A percentile compares a stretch with the other conserved stretches of the same genome.
Evolutionary conservation across 2,888 invertebrate species (phyloP).

Genomic region (Drosophila kambysellisi): DNA sequence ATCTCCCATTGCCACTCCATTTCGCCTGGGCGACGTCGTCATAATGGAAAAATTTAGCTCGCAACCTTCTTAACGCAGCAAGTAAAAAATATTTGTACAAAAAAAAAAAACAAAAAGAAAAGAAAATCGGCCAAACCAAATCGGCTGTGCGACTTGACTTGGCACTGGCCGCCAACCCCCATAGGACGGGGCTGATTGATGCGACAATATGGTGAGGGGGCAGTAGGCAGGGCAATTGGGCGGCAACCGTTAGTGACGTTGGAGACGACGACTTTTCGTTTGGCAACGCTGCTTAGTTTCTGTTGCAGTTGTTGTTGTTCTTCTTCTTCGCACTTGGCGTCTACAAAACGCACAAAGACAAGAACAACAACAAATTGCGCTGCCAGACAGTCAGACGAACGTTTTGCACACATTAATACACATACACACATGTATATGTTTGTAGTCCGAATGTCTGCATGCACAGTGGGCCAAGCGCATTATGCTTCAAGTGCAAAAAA

Average conservation of each 20-base stretch:
- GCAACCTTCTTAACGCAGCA: conserved; percentile 26
- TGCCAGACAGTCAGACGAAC: conserved; percentile 73
- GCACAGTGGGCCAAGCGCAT: conserved; percentile 69
- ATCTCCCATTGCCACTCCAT: background rate
- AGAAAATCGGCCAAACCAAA: conserved; percentile 14
- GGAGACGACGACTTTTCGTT: conserved; percentile 60
- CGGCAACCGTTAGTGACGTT: conserved; percentile 63
- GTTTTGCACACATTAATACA: conserved; percentile 42
- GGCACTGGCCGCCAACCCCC: conserved; percentile 32
- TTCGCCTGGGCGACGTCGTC: conserved; percentile 11
- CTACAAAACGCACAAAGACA: conserved; percentile 28
- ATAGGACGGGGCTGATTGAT: conserved; percentile 57
- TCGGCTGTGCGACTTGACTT: conserved; percentile 10
- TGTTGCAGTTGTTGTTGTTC: conserved; percentile 41
- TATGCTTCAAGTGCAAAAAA: conserved; percentile 65
- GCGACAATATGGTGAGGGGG: conserved; percentile 26
- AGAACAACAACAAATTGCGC: conserved; percentile 48
- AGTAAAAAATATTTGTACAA: conserved; percentile 65
- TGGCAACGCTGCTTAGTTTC: conserved; percentile 56
- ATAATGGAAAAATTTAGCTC: conserved; percentile 49
- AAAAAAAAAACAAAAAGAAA: conserved; percentile 21
- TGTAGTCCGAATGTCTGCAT: conserved; percentile 31
- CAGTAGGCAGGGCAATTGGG: background rate
- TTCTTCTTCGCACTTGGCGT: conserved; percentile 37
- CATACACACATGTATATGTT: conserved; percentile 7